A percentile compares a stretch with the other conserved stretches of the same genome.
Conservation (phyloP, 2,113 vertebrate genomes). For the Tenrec ecaudatus region DNA sequence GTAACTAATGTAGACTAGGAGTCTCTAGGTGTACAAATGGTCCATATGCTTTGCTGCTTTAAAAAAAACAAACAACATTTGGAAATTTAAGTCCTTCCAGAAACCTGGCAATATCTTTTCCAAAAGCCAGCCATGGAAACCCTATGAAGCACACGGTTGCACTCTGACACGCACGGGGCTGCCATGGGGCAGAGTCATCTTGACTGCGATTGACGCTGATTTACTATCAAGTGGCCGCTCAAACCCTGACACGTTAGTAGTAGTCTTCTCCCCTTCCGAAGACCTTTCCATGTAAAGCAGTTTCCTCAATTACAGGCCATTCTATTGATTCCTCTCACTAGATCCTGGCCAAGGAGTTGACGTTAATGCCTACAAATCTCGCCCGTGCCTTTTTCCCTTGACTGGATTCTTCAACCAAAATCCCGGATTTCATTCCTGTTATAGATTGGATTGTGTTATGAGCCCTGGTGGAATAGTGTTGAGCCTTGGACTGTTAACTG, state of each 20-base stretch:
- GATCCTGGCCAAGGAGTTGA: background rate
- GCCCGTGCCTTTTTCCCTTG: background rate
- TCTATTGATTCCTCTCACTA: background rate
- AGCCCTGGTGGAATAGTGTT: no score
- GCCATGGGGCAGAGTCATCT: background rate
- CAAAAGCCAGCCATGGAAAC: background rate
- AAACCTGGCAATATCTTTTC: background rate
- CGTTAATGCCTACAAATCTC: background rate
- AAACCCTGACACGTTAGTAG: background rate
- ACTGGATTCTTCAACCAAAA: background rate
- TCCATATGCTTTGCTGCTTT: background rate
- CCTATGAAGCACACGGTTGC: background rate
- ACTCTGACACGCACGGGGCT: background rate
- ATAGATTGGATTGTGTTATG: background rate
- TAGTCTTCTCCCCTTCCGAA: background rate
- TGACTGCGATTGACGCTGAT: background rate
- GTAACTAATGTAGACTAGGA: background rate
- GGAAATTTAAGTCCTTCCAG: background rate
- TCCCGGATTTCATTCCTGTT: background rate
- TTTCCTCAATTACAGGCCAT: background rate
- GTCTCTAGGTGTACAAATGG: background rate
- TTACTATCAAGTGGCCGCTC: background rate
- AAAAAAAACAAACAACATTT: background rate
- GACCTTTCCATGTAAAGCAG: background rate
- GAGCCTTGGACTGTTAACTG: no score